Conservation (phyloP, 2,888 invertebrate genomes). For the Rhamnusium bicolor region DNA sequence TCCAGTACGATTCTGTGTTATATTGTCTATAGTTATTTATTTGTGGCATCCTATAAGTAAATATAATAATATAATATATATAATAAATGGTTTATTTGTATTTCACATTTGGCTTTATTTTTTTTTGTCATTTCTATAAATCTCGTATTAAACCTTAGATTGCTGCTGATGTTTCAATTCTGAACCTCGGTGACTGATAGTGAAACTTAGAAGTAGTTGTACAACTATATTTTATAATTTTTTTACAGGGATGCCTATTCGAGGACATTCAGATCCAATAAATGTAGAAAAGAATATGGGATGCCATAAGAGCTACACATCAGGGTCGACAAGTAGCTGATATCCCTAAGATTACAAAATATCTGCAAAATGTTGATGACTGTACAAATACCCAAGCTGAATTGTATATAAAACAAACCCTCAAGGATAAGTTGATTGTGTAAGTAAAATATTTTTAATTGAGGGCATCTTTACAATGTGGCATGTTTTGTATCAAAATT, state of each 20-base stretch:
- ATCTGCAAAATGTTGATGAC: constrained; percentile 61
- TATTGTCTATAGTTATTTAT: no score
- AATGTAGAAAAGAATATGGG: constrained; percentile 68
- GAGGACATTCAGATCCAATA: constrained; percentile 67
- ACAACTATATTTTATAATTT: not conserved
- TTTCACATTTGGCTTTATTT: no score
- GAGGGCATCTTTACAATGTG: constrained; percentile 7
- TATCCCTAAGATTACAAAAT: constrained; percentile 61
- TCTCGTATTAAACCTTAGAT: no score
- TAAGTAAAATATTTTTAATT: constrained; percentile 53
- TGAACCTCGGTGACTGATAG: no score
- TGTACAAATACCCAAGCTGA: constrained; percentile 64
- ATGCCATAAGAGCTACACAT: constrained; percentile 64
- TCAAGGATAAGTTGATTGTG: constrained; percentile 66
- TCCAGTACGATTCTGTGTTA: no score
- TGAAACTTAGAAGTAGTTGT: no score
- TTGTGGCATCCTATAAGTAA: no score
- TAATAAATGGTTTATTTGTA: no score
- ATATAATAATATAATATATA: no score
- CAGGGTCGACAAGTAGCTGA: constrained; percentile 63
- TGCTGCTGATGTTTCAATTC: no score
- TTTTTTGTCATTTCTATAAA: no score
- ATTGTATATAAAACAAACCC: constrained; percentile 63
- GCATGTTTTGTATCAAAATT: no score
- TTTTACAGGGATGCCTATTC: constrained; percentile 64